A percentile compares a stretch with the other conserved stretches of the same genome.
Conservation (phyloP, 2,797 vertebrate species). For the Limnodromus scolopaceus region DNA sequence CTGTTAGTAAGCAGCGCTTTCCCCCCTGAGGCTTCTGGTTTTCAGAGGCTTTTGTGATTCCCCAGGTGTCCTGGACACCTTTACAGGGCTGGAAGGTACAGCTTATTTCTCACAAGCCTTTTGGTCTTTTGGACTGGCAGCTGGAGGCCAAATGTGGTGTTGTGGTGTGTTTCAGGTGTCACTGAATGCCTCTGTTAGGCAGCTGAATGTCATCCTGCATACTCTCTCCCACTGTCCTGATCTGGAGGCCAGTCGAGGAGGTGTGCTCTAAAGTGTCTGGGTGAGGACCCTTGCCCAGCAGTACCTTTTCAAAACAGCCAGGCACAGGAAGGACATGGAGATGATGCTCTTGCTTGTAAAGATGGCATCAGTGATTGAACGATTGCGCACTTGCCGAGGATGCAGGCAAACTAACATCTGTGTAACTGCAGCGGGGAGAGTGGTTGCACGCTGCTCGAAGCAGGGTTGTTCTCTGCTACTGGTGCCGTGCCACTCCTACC, state of each 20-base stretch:
- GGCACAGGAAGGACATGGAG: not conserved
- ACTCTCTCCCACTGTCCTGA: not conserved
- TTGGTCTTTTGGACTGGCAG: not conserved
- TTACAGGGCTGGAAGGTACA: not conserved
- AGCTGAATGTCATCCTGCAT: fast-evolving
- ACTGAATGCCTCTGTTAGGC: not conserved
- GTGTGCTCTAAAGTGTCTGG: not conserved
- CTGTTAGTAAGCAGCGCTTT: not conserved
- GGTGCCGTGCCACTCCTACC: not conserved
- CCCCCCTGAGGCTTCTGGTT: not conserved
- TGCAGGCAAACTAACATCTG: not conserved
- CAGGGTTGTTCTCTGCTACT: not conserved
- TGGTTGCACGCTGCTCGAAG: not conserved
- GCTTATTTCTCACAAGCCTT: not conserved
- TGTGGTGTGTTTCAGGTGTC: not conserved
- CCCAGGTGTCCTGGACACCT: not conserved
- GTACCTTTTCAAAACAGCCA: not conserved
- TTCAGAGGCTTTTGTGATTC: not conserved
- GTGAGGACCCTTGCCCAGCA: not conserved
- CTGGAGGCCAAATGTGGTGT: not conserved
- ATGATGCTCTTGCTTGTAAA: not conserved
- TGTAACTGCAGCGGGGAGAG: fast-evolving
- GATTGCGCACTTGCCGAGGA: not conserved
- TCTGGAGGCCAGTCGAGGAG: too few species aligned
- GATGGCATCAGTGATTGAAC: not conserved